phyloP scores from a whole-genome alignment of 2,113 vertebrate genomes.

The Alligator sinensis region DNA sequence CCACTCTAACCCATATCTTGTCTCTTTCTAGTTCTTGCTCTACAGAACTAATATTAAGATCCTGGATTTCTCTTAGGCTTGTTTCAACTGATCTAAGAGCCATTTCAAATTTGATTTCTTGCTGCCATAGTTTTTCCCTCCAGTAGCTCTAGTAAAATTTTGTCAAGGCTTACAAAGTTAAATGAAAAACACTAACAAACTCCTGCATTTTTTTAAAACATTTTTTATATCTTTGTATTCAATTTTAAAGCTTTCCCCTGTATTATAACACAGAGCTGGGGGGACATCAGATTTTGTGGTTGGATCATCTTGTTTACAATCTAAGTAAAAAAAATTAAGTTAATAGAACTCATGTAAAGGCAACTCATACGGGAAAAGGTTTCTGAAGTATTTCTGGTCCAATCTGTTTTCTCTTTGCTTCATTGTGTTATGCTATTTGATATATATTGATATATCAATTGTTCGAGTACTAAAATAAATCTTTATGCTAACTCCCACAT shows the following conservation, averaged over 20 bases:
- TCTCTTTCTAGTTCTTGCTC: background rate
- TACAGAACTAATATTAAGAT: too few species aligned
- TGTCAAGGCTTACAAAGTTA: background rate
- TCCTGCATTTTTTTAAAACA: background rate
- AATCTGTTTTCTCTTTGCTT: background rate
- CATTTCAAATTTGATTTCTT: background rate
- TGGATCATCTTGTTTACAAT: background rate
- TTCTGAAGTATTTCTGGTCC: background rate
- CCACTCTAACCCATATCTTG: background rate
- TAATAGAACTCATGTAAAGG: background rate
- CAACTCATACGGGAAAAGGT: background rate
- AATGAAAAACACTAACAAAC: background rate
- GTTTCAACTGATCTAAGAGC: background rate
- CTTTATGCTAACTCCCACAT: slow-evolving; percentile 12
- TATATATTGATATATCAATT: slow-evolving; percentile 51
- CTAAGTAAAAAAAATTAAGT: background rate
- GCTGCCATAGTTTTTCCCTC: background rate
- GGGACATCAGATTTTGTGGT: background rate
- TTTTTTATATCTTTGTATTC: background rate
- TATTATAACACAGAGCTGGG: background rate
- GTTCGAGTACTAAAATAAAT: slow-evolving; percentile 52
- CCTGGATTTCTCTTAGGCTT: background rate
- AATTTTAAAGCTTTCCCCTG: background rate
- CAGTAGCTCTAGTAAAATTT: background rate
- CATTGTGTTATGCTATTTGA: slow-evolving; percentile 24